A percentile compares a stretch with the other conserved stretches of the same genome.
phyloP scores from a whole-genome alignment of 2,113 vertebrate genomes.

The Crotalus tigris region DNA sequence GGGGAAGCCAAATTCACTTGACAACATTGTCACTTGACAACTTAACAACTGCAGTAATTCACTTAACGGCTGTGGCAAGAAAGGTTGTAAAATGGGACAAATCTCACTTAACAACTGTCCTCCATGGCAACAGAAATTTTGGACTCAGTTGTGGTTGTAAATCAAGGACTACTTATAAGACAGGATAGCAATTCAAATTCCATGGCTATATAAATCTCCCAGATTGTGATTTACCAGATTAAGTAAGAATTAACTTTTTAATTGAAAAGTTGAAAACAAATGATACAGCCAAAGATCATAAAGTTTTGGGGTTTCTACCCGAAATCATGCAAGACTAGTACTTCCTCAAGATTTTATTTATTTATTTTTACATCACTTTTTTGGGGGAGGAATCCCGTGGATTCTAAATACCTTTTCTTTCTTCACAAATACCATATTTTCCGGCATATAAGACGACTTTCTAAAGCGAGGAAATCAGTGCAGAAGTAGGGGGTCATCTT shows the following conservation, averaged over 20 bases:
- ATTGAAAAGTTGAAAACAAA: neutral
- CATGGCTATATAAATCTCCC: neutral
- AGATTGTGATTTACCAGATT: neutral
- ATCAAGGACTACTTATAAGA: neutral
- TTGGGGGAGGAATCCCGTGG: neutral
- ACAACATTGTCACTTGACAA: neutral
- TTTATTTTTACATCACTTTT: neutral
- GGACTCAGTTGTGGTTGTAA: neutral
- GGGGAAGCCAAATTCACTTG: neutral
- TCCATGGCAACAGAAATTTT: neutral
- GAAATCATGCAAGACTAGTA: neutral
- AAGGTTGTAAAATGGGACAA: neutral
- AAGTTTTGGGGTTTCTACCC: neutral
- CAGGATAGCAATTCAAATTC: neutral
- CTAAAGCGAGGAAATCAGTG: too few relatives aligned
- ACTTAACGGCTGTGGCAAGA: neutral
- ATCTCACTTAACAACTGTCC: too few relatives aligned
- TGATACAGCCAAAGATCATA: neutral
- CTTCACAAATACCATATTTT: neutral
- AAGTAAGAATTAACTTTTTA: neutral
- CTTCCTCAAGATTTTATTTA: neutral
- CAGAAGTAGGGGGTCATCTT: too few relatives aligned
- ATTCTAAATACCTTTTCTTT: neutral
- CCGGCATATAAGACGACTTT: too few relatives aligned
- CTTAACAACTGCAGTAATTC: neutral